Evolutionary conservation across 2,113 vertebrate species (phyloP), one percentile per base, ranked within the genome.

Genomic region (Serilophus lunatus): DNA sequence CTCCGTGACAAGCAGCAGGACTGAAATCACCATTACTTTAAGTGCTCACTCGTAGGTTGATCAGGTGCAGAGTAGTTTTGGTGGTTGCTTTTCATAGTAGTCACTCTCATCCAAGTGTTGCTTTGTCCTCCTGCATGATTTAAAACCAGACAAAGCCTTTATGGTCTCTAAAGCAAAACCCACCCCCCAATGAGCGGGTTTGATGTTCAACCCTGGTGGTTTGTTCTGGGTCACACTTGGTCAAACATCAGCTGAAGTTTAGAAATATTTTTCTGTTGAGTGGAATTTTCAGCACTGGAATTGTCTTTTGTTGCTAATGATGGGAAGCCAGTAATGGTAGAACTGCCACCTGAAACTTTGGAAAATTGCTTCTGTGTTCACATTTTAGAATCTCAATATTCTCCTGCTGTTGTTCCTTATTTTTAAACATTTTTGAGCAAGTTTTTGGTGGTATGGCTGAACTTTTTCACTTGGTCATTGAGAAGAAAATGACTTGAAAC

Each of bases 391-490:
- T 71, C 83, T 88, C 83, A 44, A 12, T 86, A 44, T 83, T 90
- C 82, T 77, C 84, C 35, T 86, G 57, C 71, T 75, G 61, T 78
- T 76, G 81, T 92, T 86, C 64, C 64, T 56, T 75, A 69, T 78
- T 95, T 96, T 86, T 33, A 54, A 90, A 77, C 49, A 15, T 74
- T 96, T 95, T 78, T n/a, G 82, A 91, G 75, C 74, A 60, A 74
- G 74, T 56, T 74, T 80, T 91, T 49, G 56, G 77, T 92, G 44
- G 65, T 81, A 77, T 51, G 54, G 71, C 90, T 93, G 87, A 93
- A 82, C 84, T 94, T 97, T 95, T 95, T 72, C 88, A 89, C 85
- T 95, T 92, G 89, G 94, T 96, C 92, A 68, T 96, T 97, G 72
- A 92, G 90, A 91, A 96, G 87, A 94, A 94, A 91, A 76, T 65